Base-by-base conservation (phyloP, 2,113 vertebrate species). In the Gorsachius goisagi region DNA sequence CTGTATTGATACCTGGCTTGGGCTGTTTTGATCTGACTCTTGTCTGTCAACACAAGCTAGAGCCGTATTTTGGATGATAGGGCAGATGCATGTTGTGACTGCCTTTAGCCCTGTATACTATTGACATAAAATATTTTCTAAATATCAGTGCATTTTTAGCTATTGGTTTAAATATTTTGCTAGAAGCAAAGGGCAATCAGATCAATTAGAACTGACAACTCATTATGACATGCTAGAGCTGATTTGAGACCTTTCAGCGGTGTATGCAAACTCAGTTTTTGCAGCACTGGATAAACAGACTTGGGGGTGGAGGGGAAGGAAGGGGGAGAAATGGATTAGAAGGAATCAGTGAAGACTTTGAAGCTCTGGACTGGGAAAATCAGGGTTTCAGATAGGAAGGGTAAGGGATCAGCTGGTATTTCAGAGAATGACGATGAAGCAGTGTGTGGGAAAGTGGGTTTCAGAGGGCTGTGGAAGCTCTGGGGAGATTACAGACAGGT, bases 261-360 rank as follows among this genome's bases (percentile, higher is more conserved):
- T 49, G 30, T n/a, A 26, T 3, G 1, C 49, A 55, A 83, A 7
- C 24, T 59, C 18, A 10, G 27, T 32, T 69, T 89, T 77, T 89
- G 81, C 30, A 71, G 55, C 18, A 27, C 13, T 44, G 20, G 21
- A 62, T 64, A 33, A 73, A 73, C 1, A 59, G 21, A n/a, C 0
- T 0, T 20, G 2, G 8, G 15, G 9, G 28, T 2, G 5, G 2
- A 14, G 3, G 5, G 12, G 63, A 83, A 41, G 3, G 23, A 67
- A 86, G 1, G 6, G 2, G 2, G 5, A 52, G 5, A 37, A 64
- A 78, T 77, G 19, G 6, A 22, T 49, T 19, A 32, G 23, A 14
- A 81, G 12, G 4, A 9, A 58, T 74, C 33, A 23, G 9, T 24
- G 18, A 80, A 66, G n/a, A 55, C 9, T 82, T 77, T 47, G 58